These are phyloP conservation scores for Apodemia duryi DNA, from an alignment of 2,888 invertebrate genomes.

Conservation along the genomic window DNA sequence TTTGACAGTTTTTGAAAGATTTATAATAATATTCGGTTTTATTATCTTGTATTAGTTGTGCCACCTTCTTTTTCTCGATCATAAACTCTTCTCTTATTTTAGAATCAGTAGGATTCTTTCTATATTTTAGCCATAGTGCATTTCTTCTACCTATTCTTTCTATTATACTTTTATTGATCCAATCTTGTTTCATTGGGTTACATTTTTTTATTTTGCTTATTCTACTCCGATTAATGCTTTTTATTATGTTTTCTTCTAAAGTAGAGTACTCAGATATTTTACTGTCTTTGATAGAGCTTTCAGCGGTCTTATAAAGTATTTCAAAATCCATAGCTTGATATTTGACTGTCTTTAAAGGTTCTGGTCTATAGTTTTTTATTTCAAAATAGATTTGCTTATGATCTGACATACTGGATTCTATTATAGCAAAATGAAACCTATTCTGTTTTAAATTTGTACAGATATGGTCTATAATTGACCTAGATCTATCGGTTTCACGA, in stretches of 20 bases:
- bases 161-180: neutral
- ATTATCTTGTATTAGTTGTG: conserved; percentile 14
- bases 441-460: conserved; percentile 16
- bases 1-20: conserved; percentile 12
- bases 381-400: conserved; percentile 17
- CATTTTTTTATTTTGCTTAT: neutral
- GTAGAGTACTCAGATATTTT: neutral
- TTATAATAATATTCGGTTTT: conserved; percentile 22
- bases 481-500: neutral
- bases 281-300: neutral
- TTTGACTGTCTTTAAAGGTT: neutral
- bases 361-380: conserved; percentile 8
- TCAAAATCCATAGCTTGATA: neutral
- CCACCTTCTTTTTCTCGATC: conserved; percentile 15
- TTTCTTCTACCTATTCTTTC: conserved; percentile 16
- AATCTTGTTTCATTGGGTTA: neutral
- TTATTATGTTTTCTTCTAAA: neutral
- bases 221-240: neutral
- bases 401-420: conserved; percentile 21
- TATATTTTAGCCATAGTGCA: conserved; percentile 15
- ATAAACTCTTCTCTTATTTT: conserved; percentile 16
- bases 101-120: conserved; percentile 4
- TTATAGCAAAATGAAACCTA: conserved; percentile 19
- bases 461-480: conserved; percentile 12
- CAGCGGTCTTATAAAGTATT: neutral